Conservation (phyloP, 1,140 invertebrate species). For the Cephus cinctus region DNA sequence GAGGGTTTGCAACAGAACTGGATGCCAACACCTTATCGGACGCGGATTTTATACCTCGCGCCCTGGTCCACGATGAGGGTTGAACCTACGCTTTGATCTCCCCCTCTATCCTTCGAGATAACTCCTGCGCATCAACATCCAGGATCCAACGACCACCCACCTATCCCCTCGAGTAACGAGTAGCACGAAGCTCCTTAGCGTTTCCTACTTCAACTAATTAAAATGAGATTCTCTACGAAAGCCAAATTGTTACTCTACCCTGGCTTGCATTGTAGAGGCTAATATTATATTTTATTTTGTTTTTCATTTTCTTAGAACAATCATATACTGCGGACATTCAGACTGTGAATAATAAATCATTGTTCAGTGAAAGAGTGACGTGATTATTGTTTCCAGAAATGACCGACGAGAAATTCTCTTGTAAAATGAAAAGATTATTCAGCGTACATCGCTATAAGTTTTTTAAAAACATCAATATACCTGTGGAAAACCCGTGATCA, state of each 20-base stretch:
- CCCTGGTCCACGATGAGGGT: constrained; percentile 9
- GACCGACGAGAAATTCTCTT: neutral
- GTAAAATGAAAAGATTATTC: neutral
- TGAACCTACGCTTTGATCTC: too few relatives aligned
- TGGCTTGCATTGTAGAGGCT: too few relatives aligned
- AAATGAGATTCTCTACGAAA: constrained; percentile 2
- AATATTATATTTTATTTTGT: too few relatives aligned
- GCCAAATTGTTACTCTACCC: neutral
- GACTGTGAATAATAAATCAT: neutral
- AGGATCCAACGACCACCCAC: constrained; percentile 5
- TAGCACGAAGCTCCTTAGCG: constrained; percentile 12
- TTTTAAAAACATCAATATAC: too few relatives aligned
- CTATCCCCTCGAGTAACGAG: neutral
- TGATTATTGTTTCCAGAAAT: neutral
- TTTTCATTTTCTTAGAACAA: too few relatives aligned
- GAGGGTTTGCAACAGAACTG: constrained; percentile 28
- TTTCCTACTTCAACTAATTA: constrained; percentile 17
- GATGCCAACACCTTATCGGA: constrained; percentile 22
- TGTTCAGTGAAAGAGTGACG: neutral
- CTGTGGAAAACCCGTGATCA: too few relatives aligned
- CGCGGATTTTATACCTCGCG: constrained; percentile 40
- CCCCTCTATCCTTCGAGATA: too few relatives aligned
- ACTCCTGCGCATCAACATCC: neutral
- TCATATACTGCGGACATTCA: too few relatives aligned
- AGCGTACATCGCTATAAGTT: too few relatives aligned